Base-by-base conservation (phyloP, 2,888 invertebrate genomes). In the Cryptops parisi region DNA sequence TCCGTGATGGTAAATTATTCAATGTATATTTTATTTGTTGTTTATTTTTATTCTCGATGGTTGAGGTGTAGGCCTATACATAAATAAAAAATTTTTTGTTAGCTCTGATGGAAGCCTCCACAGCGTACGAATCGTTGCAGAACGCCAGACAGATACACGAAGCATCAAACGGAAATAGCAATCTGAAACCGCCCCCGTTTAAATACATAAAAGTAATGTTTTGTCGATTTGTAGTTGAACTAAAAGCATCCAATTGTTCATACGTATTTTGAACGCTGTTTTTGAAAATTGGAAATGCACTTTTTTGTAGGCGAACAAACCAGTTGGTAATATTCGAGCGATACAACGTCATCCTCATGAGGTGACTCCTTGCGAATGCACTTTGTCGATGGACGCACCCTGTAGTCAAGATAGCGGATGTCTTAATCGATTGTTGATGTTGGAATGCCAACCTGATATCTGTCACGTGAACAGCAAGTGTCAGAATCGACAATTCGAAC, bases 381-480 rank as follows among this genome's bases (percentile, higher is more conserved):
- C 80, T 59, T 78, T 82, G 0, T 72, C 74, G 1, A 76, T 77
- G 50, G 74, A 75, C 0, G 77, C 78, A 61, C 89, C 91, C 0
- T 94, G 94, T 65, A 84, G 86, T 0, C 77, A 81, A 0, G 82
- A 86, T 61, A 78, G 82, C 0, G 82, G 84, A 60, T 96, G 96
- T 63, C 72, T 93, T 1, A 94, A 94, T 70, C 80, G 82, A 60
- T 79, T 90, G 72, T 72, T 93, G 39, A 74, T 85, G 65, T 82
- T 87, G 2, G 94, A 94, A 69, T 94, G 93, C 67, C 81, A 85
- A 58, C 82, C 88, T 0, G 75, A 72, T 33, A 74, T 81, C 0
- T 96, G 96, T 64, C 79, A 80, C 0, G 86, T 88, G 0, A 84
- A 83, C 0, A 77, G 79, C 0, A 76, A 78, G 19, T 96, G 94